Conservation (phyloP, 2,888 invertebrate species). For the Drosophila neotestacea region DNA sequence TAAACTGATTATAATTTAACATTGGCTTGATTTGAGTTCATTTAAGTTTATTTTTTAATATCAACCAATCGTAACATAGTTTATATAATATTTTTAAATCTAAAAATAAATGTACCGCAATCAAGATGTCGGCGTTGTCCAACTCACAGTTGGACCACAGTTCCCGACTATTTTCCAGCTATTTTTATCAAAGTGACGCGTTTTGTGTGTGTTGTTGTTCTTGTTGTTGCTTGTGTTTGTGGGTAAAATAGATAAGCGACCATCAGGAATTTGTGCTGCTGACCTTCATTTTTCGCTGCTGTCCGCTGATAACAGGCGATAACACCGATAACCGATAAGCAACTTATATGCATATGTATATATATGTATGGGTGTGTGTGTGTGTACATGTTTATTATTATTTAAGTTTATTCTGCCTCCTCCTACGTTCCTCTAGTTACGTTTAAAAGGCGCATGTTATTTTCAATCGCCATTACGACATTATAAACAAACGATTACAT, state of each 20-base stretch:
- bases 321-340: constrained; percentile 67
- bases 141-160: constrained; percentile 2
- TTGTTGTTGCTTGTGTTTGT: constrained; percentile 22
- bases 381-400: constrained; percentile 52
- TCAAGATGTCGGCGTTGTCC: not conserved
- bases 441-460: constrained; percentile 46
- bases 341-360: not conserved
- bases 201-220: not conserved
- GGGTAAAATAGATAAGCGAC: constrained; percentile 67
- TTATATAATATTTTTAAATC: not conserved
- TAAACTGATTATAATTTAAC: not conserved
- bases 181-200: constrained; percentile 65
- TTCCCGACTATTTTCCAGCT: constrained; percentile 30
- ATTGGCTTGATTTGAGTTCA: not conserved
- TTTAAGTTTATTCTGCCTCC: constrained; percentile 34
- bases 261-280: constrained; percentile 78
- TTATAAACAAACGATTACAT: constrained; percentile 30
- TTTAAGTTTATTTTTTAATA: not conserved
- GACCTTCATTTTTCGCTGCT: constrained; percentile 79
- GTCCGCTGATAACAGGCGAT: constrained; percentile 45
- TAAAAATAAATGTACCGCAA: not conserved
- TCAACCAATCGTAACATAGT: not conserved
- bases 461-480: constrained; percentile 40
- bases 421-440: constrained; percentile 24
- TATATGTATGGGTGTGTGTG: constrained; percentile 16